Evolutionary conservation across 2,888 invertebrate genomes (phyloP).

Genomic region (Plebejus argus): DNA sequence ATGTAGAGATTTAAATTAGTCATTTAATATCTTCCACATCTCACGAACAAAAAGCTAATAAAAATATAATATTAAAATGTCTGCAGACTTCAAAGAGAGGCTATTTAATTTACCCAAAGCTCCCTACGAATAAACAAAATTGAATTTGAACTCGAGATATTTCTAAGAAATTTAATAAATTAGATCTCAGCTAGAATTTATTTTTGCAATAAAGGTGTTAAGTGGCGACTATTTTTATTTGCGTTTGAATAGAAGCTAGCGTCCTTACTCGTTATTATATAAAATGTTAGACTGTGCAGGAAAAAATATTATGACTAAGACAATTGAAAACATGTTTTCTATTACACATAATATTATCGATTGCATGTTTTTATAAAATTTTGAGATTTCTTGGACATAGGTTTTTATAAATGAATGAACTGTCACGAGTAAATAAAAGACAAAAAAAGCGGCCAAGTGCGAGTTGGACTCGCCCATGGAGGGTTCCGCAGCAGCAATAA

Average conservation of each 20-base stretch:
- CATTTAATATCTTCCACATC: conserved; percentile 10
- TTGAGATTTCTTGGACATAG: no score
- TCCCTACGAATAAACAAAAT: conserved; percentile 21
- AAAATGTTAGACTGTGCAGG: no score
- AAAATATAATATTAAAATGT: conserved; percentile 27
- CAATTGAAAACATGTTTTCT: no score
- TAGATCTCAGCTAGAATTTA: conserved; percentile 2
- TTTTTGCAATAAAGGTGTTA: conserved; percentile 13
- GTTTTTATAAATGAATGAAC: no score
- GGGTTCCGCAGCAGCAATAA: no score
- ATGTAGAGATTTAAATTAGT: background rate
- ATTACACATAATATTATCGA: no score
- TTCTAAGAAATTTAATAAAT: conserved; percentile 16
- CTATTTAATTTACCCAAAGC: conserved; percentile 28
- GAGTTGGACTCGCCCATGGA: no score
- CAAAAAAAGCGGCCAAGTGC: no score
- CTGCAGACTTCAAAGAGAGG: conserved; percentile 15
- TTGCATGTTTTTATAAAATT: no score
- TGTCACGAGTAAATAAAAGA: no score
- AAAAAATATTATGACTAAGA: no score
- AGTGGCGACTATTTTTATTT: background rate
- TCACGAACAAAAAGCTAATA: conserved; percentile 16
- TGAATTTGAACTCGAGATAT: conserved; percentile 22
- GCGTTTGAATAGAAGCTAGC: background rate
- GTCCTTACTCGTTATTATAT: no score